Base-by-base conservation (phyloP, 2,797 vertebrate genomes). In the Mus caroli region DNA sequence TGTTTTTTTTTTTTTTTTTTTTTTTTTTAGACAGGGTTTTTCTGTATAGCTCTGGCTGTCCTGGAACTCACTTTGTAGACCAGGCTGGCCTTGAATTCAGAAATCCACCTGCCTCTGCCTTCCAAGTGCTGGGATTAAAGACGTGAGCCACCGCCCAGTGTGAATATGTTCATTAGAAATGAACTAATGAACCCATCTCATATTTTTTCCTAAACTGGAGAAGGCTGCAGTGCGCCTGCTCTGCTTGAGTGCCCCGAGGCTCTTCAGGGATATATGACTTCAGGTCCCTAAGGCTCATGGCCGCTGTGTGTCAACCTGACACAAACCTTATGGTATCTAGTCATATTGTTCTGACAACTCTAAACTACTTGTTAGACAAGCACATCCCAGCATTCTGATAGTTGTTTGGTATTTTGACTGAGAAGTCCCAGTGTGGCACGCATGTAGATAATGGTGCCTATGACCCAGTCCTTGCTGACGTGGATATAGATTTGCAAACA, bases 381-480 rank as follows among this genome's bases (percentile, higher is more conserved):
- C 17, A 64, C 73, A 83, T 76, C 78, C 50, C 89, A 69, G 24
- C 0, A 3, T 79, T 79, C 28, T 88, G 14, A 69, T 92, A 88
- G 73, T 40, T 50, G 24, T n/a, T 76, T 90, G 37, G 22, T 50
- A 26, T 79, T 87, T 90, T 93, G 85, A 69, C 88, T 88, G 4
- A 15, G 60, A 73, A 89, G 71, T 62, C 50, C 43, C 28, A 84
- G 0, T 64, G 17, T 87, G 5, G 60, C 1, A 56, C 69, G 46
- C n/a, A 54, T 60, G 20, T 3, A 26, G 58, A 1, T 73, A 15
- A 40, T 54, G 50, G 75, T 91, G 43, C 79, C 91, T 77, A 19
- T 62, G 12, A 75, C 82, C 34, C 13, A 12, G 15, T 5, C 85
- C 52, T 97, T 34, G 24, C 76, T 62, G 58, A 89, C 83, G 26